Evolutionary conservation across 2,113 vertebrate species (phyloP).

Genomic region (Microtus richardsoni): DNA sequence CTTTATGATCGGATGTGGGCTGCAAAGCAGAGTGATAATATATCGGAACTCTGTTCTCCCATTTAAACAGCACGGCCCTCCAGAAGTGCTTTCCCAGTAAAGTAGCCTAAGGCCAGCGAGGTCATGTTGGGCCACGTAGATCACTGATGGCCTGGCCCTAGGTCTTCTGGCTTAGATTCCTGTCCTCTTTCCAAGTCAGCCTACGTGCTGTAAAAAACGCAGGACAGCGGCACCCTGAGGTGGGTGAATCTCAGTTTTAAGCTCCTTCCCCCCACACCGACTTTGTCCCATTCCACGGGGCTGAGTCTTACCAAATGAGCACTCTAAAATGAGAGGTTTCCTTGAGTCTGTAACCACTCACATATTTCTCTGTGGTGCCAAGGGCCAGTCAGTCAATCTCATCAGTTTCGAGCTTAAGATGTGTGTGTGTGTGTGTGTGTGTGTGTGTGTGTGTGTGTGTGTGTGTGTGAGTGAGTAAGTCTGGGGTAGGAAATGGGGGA

Average conservation of each 20-base stretch:
- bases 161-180: slow-evolving; percentile 75
- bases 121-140: slow-evolving; percentile 71
- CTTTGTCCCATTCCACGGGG: slow-evolving; percentile 75
- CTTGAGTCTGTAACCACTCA: slow-evolving; percentile 78
- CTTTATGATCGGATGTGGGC: background rate
- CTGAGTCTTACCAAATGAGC: slow-evolving; percentile 78
- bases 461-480: slow-evolving; percentile 39
- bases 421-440: slow-evolving; percentile 14
- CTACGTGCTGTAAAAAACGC: slow-evolving; percentile 73
- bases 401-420: slow-evolving; percentile 63
- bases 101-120: slow-evolving; percentile 62
- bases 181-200: slow-evolving; percentile 73
- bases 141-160: slow-evolving; percentile 52
- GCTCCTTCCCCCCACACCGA: slow-evolving; percentile 68
- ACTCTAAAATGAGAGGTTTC: slow-evolving; percentile 79
- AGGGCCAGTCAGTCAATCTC: slow-evolving; percentile 71
- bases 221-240: slow-evolving; percentile 72
- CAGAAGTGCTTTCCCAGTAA: slow-evolving; percentile 48
- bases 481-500: background rate
- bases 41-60: background rate
- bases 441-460: background rate
- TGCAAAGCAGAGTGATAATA: background rate
- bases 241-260: slow-evolving; percentile 73
- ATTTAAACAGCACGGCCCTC: background rate
- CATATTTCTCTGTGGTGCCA: slow-evolving; percentile 76